Base-by-base conservation (phyloP, 2,113 vertebrate species). In the Tretioscincus oriximinensis region DNA sequence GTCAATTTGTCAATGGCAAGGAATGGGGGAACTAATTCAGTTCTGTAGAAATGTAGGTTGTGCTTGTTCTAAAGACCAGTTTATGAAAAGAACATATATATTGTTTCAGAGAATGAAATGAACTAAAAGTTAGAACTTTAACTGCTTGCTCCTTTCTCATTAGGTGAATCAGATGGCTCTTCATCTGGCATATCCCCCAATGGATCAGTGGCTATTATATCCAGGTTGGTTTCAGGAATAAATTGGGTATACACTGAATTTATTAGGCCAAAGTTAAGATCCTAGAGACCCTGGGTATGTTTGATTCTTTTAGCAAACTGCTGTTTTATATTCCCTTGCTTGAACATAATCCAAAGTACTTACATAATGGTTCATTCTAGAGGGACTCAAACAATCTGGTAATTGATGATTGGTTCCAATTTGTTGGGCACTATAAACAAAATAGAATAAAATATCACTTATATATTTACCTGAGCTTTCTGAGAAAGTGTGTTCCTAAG, bases 111-210 rank as follows among this genome's bases (percentile, higher is more conserved):
- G 24, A 5, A 3, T 18, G 47, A 18, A 54, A 8, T 54, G 58
- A 76, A 76, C 63, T 14, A 45, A 66, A 29, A 58, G 9, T 21
- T 12, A 20, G 21, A n/a, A 22, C 58, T 69, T 78, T 14, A 2
- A 64, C 61, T 26, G 26, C 47, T 45, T 80, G 80, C 45, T 89
- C 28, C 45, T 73, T 72, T 51, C 54, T 73, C 78, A 77, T 47
- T 82, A 93, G 94, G 94, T 88, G 92, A 91, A 64, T 95, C 93
- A 4, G 95, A 95, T 80, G 91, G 86, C 54, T 94, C 90, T 0
- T 94, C 90, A 49, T 78, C 31, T 21, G 88, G 87, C 18, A n/a
- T 85, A n/a, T 91, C 89, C 1, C 94, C 93, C 49, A 81, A 88
- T 14, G 54, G 88, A 0, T 94, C 92, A 18, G 61, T 91, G 24